Percentiles rank a stretch among this genome's conserved stretches.
These are phyloP conservation scores for Cavia porcellus DNA, from an alignment of 2,113 vertebrate species.

Conservation along the genomic window DNA sequence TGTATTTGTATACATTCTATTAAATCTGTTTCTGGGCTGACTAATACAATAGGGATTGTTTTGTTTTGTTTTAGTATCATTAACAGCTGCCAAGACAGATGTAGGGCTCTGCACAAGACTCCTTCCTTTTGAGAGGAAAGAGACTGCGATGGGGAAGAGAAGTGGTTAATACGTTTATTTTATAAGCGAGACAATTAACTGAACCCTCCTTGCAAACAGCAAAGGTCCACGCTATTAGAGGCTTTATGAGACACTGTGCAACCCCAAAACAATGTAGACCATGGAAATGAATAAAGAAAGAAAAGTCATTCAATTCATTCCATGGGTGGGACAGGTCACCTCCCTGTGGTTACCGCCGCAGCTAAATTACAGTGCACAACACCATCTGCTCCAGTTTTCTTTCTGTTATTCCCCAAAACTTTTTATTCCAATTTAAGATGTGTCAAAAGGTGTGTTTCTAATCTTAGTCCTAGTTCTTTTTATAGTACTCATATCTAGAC, in stretches of 20 bases:
- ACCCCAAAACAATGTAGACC: background rate
- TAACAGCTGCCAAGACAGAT: background rate
- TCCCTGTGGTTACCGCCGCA: background rate
- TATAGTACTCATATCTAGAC: constrained; percentile 18
- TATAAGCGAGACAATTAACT: background rate
- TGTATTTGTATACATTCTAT: background rate
- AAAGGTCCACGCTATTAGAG: background rate
- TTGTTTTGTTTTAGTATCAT: background rate
- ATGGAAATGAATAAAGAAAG: constrained; percentile 31
- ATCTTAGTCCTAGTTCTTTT: constrained; percentile 64
- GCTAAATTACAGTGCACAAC: constrained; percentile 3
- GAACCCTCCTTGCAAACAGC: background rate
- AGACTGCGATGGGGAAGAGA: background rate
- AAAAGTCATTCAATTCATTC: background rate
- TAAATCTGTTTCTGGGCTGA: background rate
- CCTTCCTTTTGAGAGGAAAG: background rate
- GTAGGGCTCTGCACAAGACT: no score
- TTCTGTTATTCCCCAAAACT: background rate
- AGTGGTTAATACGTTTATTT: background rate
- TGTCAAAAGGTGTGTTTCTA: constrained; percentile 69
- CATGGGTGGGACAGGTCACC: background rate
- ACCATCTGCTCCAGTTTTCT: background rate
- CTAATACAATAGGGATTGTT: background rate
- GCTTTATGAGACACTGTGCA: background rate
- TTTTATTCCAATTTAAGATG: constrained; percentile 40